Evolutionary conservation across 2,888 invertebrate genomes (phyloP), one percentile per base, ranked within the genome.

Genomic region (Hydropsyche betteni): DNA sequence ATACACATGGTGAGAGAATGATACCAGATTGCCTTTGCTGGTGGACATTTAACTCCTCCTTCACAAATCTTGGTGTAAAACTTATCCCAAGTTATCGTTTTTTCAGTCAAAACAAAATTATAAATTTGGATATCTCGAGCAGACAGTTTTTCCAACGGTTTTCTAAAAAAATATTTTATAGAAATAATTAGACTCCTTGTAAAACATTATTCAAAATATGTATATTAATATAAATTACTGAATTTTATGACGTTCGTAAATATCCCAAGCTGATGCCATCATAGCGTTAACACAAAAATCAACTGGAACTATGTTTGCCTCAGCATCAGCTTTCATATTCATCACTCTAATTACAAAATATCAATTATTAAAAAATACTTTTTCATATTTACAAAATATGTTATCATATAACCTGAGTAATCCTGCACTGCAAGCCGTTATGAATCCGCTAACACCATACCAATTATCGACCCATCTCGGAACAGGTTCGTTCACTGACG

Each of bases 91-190:
- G 91, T 91, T 69, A 97, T 85, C 0, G 91, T 90, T 82, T 96
- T 95, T 77, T 93, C 90, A 1, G 88, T 87, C 1, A 96, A 93
- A 2, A 96, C 94, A 83, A 92, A 95, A 85, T 97, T 97, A 86
- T 93, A 97, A 68, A 97, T 91, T 0, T 91, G 87, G 0, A 88
- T 88, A 55, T 87, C 86, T 2, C 83, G 81, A 7, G 85, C 71
- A 8, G 64, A 53, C 33, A 36, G 72, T 51, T 58, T 58, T 36
- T 12, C 34, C 8, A 10, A 34, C 36, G 55, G 6, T 24, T 24
- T 24, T 55, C 24, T 6, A 7, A 7, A 64, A 64, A 64, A 10
- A 51, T 51, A 51, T 51, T 51, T 10, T 2, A 12, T 51, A 51
- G 12, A 51, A 24, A 24, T 24, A 24, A 24, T 24, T 24, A 2